Conservation (phyloP, 1,140 invertebrate genomes). For the Dreissena rostriformis region DNA sequence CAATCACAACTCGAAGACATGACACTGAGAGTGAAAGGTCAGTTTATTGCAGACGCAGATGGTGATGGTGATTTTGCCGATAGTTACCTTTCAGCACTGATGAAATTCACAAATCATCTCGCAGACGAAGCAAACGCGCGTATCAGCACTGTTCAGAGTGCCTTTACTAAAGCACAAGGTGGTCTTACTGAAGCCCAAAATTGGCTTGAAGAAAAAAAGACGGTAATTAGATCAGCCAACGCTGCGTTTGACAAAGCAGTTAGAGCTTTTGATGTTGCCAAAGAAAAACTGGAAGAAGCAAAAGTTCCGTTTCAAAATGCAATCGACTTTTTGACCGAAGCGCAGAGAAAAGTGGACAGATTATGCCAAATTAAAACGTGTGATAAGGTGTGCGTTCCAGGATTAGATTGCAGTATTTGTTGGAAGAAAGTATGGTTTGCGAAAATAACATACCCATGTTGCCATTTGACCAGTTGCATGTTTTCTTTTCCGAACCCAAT, state of each 20-base stretch:
- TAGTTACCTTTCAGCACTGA: slow-evolving; percentile 44
- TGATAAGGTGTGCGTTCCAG: slow-evolving; percentile 44
- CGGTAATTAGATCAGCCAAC: slow-evolving; percentile 21
- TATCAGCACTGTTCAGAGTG: slow-evolving; percentile 7
- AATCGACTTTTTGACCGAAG: slow-evolving; percentile 18
- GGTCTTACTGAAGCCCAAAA: slow-evolving; percentile 15
- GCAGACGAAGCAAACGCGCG: slow-evolving; percentile 12
- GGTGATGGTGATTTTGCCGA: slow-evolving; percentile 17
- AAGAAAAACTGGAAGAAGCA: slow-evolving; percentile 48
- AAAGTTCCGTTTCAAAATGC: slow-evolving; percentile 46
- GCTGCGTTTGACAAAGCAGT: slow-evolving; percentile 46
- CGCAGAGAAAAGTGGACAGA: slow-evolving; percentile 55
- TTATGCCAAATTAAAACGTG: slow-evolving; percentile 52
- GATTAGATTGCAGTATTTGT: slow-evolving; percentile 41
- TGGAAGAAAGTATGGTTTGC: slow-evolving; percentile 14
- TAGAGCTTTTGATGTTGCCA: slow-evolving; percentile 18
- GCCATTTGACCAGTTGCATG: slow-evolving; percentile 55
- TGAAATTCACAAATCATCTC: neutral
- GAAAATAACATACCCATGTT: slow-evolving; percentile 48
- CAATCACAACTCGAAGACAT: neutral
- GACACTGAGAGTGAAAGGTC: slow-evolving; percentile 14
- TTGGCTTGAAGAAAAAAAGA: slow-evolving; percentile 44
- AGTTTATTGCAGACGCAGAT: slow-evolving; percentile 13
- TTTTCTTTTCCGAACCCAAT: slow-evolving; percentile 44
- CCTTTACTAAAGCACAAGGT: slow-evolving; percentile 20